A percentile compares a stretch with the other conserved stretches of the same genome.
Conservation (phyloP, 2,888 invertebrate genomes). For the Lottia scabra region DNA sequence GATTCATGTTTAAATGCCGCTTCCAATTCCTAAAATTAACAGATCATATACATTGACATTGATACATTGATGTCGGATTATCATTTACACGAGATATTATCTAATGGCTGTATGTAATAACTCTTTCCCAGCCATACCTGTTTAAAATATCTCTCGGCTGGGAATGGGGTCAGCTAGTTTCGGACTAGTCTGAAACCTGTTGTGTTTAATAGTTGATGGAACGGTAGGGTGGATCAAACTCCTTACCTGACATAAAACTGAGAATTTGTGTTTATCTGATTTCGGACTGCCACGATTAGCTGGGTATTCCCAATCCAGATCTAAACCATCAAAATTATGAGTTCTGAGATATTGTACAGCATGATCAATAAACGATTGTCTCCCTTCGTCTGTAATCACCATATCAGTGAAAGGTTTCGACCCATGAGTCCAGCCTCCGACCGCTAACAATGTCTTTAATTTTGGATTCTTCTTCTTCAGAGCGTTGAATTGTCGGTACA, state of each 20-base stretch:
- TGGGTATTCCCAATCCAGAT: slow-evolving; percentile 65
- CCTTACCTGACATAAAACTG: slow-evolving; percentile 42
- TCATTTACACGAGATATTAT: too few species aligned
- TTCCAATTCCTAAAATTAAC: slow-evolving; percentile 78
- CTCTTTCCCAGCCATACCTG: too few species aligned
- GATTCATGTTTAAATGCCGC: slow-evolving; percentile 91
- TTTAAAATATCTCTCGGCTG: too few species aligned
- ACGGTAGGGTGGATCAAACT: too few species aligned
- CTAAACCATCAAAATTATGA: slow-evolving; percentile 58
- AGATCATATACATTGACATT: too few species aligned
- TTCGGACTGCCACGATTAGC: slow-evolving; percentile 52
- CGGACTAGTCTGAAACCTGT: too few species aligned
- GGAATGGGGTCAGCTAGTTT: too few species aligned
- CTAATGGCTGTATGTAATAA: too few species aligned
- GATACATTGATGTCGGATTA: too few species aligned
- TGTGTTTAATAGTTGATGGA: too few species aligned
- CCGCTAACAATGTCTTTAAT: slow-evolving; percentile 57
- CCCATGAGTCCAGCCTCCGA: slow-evolving; percentile 62
- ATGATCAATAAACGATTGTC: slow-evolving; percentile 49
- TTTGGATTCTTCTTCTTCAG: slow-evolving; percentile 47
- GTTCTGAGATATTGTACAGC: slow-evolving; percentile 43
- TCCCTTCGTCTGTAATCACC: slow-evolving; percentile 33
- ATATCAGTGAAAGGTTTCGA: slow-evolving; percentile 51
- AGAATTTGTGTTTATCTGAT: slow-evolving; percentile 50
- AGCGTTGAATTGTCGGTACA: slow-evolving; percentile 48